phyloP scores from a whole-genome alignment of 2,888 invertebrate species.

The Sphinx pinastri region DNA sequence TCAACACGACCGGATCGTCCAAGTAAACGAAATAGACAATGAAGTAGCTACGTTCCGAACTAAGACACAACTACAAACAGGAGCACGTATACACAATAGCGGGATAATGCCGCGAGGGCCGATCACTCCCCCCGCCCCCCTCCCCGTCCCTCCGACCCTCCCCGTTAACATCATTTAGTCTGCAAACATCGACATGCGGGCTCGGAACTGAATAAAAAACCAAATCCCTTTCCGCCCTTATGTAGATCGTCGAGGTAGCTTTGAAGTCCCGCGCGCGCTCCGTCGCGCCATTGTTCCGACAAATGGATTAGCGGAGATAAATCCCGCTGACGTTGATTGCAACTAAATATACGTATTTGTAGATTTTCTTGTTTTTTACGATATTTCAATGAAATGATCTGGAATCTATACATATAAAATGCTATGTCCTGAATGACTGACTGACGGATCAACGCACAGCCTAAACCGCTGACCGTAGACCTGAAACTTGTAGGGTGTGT shows the following conservation, averaged over 20 bases:
- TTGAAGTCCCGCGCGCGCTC: slow-evolving; percentile 15
- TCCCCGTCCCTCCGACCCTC: slow-evolving; percentile 27
- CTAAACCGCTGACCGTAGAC: too few species aligned
- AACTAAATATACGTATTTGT: not conserved
- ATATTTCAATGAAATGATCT: too few species aligned
- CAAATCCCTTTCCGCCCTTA: slow-evolving; percentile 46
- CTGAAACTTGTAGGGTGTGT: too few species aligned
- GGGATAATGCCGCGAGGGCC: slow-evolving; percentile 35
- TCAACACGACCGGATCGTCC: too few species aligned
- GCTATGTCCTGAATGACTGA: too few species aligned
- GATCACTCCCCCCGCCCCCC: slow-evolving; percentile 32
- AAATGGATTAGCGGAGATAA: slow-evolving; percentile 7
- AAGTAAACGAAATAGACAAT: too few species aligned
- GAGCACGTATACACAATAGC: slow-evolving; percentile 39
- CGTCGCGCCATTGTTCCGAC: not conserved
- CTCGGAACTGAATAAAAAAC: slow-evolving; percentile 47
- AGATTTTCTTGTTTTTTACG: not conserved
- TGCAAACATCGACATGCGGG: slow-evolving; percentile 68
- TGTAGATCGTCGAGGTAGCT: slow-evolving; percentile 33
- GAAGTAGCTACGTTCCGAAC: not conserved
- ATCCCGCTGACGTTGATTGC: slow-evolving; percentile 14
- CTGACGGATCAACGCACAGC: too few species aligned
- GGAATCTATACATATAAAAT: too few species aligned
- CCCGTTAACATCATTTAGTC: slow-evolving; percentile 46
- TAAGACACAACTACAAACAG: not conserved